Evolutionary conservation across 2,113 vertebrate species (phyloP).

Genomic region (Esox niger): DNA sequence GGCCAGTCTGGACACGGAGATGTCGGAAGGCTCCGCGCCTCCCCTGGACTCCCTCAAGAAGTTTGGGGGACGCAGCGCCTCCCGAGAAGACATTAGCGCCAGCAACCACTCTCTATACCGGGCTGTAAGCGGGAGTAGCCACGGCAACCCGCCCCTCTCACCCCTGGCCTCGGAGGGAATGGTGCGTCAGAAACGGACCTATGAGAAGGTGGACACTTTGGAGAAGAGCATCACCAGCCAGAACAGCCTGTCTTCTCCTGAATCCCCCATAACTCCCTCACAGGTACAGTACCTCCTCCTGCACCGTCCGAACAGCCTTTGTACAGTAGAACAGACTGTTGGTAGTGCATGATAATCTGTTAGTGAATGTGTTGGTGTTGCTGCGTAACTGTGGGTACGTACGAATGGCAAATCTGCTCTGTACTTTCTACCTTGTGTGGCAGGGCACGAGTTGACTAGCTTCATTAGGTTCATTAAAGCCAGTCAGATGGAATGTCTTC

Average conservation of each 20-base stretch:
- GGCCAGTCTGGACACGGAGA: conserved; percentile 68
- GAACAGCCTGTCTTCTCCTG: conserved; percentile 66
- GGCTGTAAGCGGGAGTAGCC: conserved; percentile 34
- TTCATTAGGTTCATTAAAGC: no score
- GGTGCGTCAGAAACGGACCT: conserved; percentile 75
- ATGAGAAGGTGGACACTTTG: conserved; percentile 77
- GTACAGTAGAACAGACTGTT: no score
- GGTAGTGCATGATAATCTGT: no score
- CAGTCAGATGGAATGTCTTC: no score
- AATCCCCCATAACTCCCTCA: conserved; percentile 45
- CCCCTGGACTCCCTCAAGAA: no score
- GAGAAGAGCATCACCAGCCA: conserved; percentile 54
- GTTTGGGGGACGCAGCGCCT: conserved; percentile 42
- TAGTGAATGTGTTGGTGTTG: no score
- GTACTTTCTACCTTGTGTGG: no score
- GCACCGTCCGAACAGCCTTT: no score
- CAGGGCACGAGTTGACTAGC: no score
- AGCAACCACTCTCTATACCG: conserved; percentile 73
- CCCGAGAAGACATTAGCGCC: conserved; percentile 62
- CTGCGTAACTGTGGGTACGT: no score
- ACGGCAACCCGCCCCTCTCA: conserved; percentile 27
- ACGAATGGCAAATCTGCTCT: no score
- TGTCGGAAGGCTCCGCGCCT: conserved; percentile 54
- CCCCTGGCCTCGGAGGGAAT: conserved; percentile 54
- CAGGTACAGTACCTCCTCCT: conserved; percentile 63